Evolutionary conservation across 2,113 vertebrate genomes (phyloP), one percentile per base, ranked within the genome.

Genomic region (Sebastes fasciatus): DNA sequence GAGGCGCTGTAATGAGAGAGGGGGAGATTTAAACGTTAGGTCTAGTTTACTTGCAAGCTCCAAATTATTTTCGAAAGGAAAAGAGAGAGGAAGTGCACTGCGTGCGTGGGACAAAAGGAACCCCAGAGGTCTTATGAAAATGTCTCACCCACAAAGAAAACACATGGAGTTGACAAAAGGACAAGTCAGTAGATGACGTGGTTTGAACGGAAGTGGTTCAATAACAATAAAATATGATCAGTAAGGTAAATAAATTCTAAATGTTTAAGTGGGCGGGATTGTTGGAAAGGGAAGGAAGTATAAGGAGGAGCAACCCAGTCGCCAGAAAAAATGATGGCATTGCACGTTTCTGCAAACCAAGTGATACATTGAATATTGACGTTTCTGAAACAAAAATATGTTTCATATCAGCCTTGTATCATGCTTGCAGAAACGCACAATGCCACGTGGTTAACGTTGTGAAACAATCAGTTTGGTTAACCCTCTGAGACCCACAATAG

Each of bases 1-100:
- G 68, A 83, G 82, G 66, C 45, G 13, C 80, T 76, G 67, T 90
- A 87, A 91, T 87, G 67, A 88, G 84, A 89, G 80, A 72, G 72
- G 79, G 68, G 70, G 52, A 55, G 74, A 23, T 49, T 46, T 66
- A 81, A 89, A 81, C 74, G 62, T 85, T 55, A 40, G 71, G 49
- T 82, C 86, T 71, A 72, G 57, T 89, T 84, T 49, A 75, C 70
- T 79, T 19, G 23, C 67, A 65, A 16, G 70, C 49, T 73, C 74
- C 52, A 74, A 74, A 82, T 89, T 79, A 77, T 83, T 89, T 88
- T 73, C 0, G 10, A 84, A 74, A 67, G 64, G 60, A 77, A 89
- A 79, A 82, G 14, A 63, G 70, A 62, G 73, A 17, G 62, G 77
- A 83, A 61, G 48, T 43, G 49, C 26, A 2, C 23, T 51, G 67